Base-by-base conservation (phyloP, 2,113 vertebrate species). In the Microcebus lehilahytsara region DNA sequence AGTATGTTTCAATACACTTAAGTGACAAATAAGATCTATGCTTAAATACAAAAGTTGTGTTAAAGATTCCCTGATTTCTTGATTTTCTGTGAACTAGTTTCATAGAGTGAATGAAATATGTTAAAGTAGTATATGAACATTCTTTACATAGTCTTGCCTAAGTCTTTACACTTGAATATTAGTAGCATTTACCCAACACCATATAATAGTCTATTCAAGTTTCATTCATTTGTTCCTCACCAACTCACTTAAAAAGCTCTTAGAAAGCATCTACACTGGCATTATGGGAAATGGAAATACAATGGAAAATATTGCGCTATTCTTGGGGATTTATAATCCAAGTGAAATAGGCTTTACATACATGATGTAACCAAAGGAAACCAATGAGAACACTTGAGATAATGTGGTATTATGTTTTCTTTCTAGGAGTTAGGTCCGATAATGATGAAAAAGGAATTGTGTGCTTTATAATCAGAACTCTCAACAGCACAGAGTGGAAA, bases 41-140 rank as follows among this genome's bases (percentile, higher is more conserved):
- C 42, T 90, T 8, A 46, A 20, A 12, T 71, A 34, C 1, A 79
- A 96, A 94, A 67, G 27, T n/a, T 67, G 77, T 96, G 16, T 49
- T 93, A 64, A 91, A 83, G 12, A 32, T 5, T 72, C 27, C 56
- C 5, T 56, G 37, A 22, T 67, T 74, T 93, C 66, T 91, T 93
- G 25, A 71, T 96, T 93, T 96, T 64, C 40, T 46, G 32, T 91
- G 77, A 91, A 84, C 32, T 79, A 49, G 23, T 92, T 94, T 95
- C 72, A 49, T 14, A 53, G 25, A 7, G 10, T 74, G 58, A 69
- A 62, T 74, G 58, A 69, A 53, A 51, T 83, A 58, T 86, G 34
- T 49, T 95, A 66, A 71, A 85, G 49, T 69, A 64, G 6, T 40
- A 37, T 25, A 56, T 58, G 62, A 83, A 95, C 92, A 51, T 87